These are phyloP conservation scores for Drosophila burlai DNA, from an alignment of 1,140 invertebrate genomes.

Conservation along the genomic window DNA sequence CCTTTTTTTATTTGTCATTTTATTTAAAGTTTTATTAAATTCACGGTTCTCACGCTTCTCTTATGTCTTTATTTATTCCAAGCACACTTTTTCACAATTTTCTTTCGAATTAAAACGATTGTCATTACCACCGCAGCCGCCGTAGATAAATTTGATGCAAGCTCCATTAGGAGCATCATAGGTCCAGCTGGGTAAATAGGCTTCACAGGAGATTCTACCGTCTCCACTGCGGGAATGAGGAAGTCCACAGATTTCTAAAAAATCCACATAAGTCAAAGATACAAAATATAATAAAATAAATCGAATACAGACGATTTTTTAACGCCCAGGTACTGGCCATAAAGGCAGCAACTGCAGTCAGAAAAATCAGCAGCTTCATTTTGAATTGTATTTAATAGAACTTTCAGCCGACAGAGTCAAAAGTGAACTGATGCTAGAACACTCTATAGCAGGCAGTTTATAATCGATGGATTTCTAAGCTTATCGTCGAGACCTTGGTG, in stretches of 20 bases:
- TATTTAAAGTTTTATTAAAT: background rate
- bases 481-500: constrained; percentile 29
- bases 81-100: constrained; percentile 50
- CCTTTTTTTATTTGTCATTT: background rate
- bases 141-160: constrained; percentile 91
- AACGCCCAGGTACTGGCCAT: constrained; percentile 20
- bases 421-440: constrained; percentile 14
- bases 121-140: constrained; percentile 94
- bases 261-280: background rate
- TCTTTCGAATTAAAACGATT: constrained; percentile 89
- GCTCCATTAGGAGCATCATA: constrained; percentile 90
- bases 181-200: constrained; percentile 66
- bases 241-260: constrained; percentile 41
- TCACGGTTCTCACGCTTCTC: fast-evolving
- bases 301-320: constrained; percentile 46
- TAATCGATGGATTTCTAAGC: constrained; percentile 11
- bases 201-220: constrained; percentile 41
- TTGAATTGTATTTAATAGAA: background rate
- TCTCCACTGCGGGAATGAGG: constrained; percentile 38
- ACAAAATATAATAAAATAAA: no score
- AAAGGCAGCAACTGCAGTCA: constrained; percentile 22
- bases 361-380: constrained; percentile 54
- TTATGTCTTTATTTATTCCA: constrained; percentile 19
- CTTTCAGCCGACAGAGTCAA: background rate
- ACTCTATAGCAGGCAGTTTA: background rate